phyloP scores from a whole-genome alignment of 2,888 invertebrate genomes.

The Dynastes grantii region DNA sequence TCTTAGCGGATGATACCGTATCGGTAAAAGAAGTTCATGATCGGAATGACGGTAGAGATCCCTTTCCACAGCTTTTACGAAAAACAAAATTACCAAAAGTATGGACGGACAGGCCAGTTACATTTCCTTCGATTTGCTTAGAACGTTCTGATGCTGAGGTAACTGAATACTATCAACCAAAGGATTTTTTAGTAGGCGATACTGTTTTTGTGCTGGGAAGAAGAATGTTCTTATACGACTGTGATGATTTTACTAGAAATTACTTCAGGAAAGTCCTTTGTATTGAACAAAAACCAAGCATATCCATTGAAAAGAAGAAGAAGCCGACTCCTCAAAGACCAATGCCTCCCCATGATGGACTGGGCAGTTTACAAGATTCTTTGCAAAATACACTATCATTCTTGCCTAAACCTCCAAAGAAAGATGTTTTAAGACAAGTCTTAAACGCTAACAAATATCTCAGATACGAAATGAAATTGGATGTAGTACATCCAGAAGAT shows the following conservation, averaged over 20 bases:
- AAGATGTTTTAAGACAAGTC: conserved; percentile 83
- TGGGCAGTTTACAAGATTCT: conserved; percentile 86
- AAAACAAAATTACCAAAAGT: conserved; percentile 84
- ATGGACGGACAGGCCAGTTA: conserved; percentile 70
- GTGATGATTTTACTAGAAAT: conserved; percentile 85
- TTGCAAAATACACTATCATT: conserved; percentile 81
- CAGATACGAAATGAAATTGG: conserved; percentile 82
- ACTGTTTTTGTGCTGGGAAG: conserved; percentile 81
- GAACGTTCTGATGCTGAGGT: conserved; percentile 82
- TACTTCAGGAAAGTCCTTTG: conserved; percentile 75
- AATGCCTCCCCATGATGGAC: conserved; percentile 81
- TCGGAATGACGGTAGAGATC: conserved; percentile 83
- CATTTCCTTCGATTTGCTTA: conserved; percentile 79
- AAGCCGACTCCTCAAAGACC: conserved; percentile 59
- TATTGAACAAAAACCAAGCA: conserved; percentile 69
- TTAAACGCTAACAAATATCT: conserved; percentile 79
- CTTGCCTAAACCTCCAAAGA: conserved; percentile 81
- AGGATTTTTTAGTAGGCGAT: conserved; percentile 83
- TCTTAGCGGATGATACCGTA: conserved; percentile 86
- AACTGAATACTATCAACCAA: conserved; percentile 84
- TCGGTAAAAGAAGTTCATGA: conserved; percentile 83
- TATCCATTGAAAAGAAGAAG: conserved; percentile 64
- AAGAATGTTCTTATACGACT: conserved; percentile 83
- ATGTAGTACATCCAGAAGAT: conserved; percentile 86
- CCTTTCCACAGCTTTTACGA: conserved; percentile 81